phyloP scores from a whole-genome alignment of 1,140 invertebrate genomes.

The Odontomachus brunneus region DNA sequence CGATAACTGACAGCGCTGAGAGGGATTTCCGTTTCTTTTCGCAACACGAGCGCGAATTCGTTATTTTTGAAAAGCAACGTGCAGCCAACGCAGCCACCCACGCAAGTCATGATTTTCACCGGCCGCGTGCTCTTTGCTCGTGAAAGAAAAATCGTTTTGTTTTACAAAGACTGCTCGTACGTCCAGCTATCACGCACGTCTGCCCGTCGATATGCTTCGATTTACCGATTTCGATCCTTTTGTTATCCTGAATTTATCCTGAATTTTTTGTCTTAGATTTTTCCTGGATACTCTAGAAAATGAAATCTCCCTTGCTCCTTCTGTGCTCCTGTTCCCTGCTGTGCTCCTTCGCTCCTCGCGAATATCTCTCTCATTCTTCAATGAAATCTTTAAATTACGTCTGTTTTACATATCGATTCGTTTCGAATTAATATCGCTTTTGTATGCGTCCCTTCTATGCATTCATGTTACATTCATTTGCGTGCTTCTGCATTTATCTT shows the following conservation, averaged over 20 bases:
- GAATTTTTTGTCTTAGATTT: no score
- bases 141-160: background rate
- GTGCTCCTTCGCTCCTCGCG: slow-evolving; percentile 2
- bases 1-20: slow-evolving; percentile 29
- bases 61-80: slow-evolving; percentile 15
- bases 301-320: no score
- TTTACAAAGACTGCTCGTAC: background rate
- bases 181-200: background rate
- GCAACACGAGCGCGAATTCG: background rate
- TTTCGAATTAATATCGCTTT: background rate
- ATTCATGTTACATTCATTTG: slow-evolving; percentile 22
- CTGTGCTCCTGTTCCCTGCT: no score
- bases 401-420: background rate
- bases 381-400: slow-evolving; percentile 1
- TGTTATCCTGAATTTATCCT: no score
- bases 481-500: background rate
- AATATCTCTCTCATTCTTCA: slow-evolving; percentile 39
- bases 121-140: background rate
- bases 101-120: background rate
- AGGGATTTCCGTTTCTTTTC: slow-evolving; percentile 23
- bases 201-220: background rate
- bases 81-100: background rate
- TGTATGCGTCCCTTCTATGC: background rate
- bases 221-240: slow-evolving; percentile 13
- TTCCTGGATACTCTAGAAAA: no score